Evolutionary conservation across 2,888 invertebrate species (phyloP).

Genomic region (Stenodera caucasica): DNA sequence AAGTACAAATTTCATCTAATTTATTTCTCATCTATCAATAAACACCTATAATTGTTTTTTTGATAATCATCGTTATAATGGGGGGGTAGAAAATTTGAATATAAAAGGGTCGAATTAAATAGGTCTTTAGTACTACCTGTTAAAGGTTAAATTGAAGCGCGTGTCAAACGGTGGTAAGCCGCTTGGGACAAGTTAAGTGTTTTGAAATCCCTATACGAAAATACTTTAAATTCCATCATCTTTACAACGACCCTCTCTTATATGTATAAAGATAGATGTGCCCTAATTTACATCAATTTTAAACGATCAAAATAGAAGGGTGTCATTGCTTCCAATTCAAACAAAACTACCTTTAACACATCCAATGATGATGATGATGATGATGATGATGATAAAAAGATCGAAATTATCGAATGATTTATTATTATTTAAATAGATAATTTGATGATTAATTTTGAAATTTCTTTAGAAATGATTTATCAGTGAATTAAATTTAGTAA

Average conservation of each 20-base stretch:
- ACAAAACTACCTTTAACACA: background rate
- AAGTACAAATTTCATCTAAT: too few relatives aligned
- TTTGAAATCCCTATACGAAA: constrained; percentile 37
- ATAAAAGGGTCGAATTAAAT: constrained; percentile 44
- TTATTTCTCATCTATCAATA: too few relatives aligned
- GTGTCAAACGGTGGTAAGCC: constrained; percentile 42
- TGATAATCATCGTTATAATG: background rate
- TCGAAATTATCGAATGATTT: too few relatives aligned
- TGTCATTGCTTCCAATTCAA: constrained; percentile 25
- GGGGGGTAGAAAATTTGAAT: constrained; percentile 30
- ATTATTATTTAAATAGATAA: background rate
- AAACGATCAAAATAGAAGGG: constrained; percentile 28
- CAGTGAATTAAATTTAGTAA: constrained; percentile 1
- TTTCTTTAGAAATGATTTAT: constrained; percentile 2
- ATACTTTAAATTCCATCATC: constrained; percentile 43
- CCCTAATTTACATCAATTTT: constrained; percentile 42
- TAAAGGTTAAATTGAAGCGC: constrained; percentile 30
- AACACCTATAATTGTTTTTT: too few relatives aligned
- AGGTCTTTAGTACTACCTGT: constrained; percentile 39
- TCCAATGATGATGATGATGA: background rate
- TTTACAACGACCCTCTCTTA: constrained; percentile 25
- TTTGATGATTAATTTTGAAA: constrained; percentile 1
- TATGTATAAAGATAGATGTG: constrained; percentile 8
- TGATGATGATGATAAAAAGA: too few relatives aligned
- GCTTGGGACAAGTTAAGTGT: constrained; percentile 39